Conservation (phyloP, 2,888 invertebrate species). For the Acrocyrtus sp. region DNA sequence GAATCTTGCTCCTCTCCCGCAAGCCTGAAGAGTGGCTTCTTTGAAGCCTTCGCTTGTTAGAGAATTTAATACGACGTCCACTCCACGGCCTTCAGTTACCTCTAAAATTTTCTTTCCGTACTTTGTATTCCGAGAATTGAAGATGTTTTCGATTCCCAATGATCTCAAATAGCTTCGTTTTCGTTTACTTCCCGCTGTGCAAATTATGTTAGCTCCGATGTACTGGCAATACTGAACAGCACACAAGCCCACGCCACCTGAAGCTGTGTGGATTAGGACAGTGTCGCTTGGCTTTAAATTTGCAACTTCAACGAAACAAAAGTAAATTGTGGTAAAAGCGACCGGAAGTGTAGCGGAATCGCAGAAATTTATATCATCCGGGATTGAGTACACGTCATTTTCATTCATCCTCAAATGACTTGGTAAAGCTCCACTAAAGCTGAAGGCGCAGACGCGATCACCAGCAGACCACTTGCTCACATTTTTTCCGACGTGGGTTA, state of each 20-base stretch:
- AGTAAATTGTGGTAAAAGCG: conserved; percentile 22
- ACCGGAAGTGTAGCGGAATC: conserved; percentile 38
- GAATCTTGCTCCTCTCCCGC: not conserved
- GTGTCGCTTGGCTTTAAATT: conserved; percentile 23
- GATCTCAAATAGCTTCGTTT: conserved; percentile 23
- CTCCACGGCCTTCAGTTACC: conserved; percentile 25
- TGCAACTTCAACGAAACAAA: conserved; percentile 27
- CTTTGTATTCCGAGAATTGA: conserved; percentile 16
- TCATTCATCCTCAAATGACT: conserved; percentile 1
- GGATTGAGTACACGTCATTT: conserved; percentile 13
- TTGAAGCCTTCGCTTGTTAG: conserved; percentile 39
- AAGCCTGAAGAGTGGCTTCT: conserved; percentile 27
- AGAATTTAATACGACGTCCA: conserved; percentile 40
- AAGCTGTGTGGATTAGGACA: conserved; percentile 41
- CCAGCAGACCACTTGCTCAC: conserved; percentile 17
- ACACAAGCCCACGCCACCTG: conserved; percentile 39
- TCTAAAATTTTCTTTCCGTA: conserved; percentile 19
- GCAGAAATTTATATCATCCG: conserved; percentile 8
- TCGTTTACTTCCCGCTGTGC: conserved; percentile 31
- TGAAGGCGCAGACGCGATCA: too few relatives aligned
- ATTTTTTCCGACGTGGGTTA: not conserved
- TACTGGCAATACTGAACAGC: conserved; percentile 33
- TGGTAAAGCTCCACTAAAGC: too few relatives aligned
- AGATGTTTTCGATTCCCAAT: conserved; percentile 1
- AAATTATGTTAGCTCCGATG: conserved; percentile 28